These are phyloP conservation scores for Carapus acus DNA, from an alignment of 2,797 vertebrate species.

Conservation along the genomic window DNA sequence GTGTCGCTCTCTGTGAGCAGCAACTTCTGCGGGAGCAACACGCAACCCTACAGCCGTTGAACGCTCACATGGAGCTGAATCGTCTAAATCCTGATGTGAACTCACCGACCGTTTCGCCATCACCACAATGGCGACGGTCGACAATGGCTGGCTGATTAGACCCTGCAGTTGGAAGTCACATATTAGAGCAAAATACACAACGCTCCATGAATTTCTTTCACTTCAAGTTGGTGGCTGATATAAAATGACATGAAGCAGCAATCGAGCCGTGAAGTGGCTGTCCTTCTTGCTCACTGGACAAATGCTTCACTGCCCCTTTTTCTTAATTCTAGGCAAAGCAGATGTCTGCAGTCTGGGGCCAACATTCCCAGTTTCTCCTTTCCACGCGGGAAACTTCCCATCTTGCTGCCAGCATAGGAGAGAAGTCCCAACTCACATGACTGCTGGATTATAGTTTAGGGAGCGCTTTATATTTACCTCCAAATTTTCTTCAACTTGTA, in stretches of 20 bases:
- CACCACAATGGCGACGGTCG: background rate
- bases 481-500: conserved; percentile 38
- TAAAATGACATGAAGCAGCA: too few species aligned
- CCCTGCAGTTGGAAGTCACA: background rate
- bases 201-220: conserved; percentile 6
- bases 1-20: conserved; percentile 10
- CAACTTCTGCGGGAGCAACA: conserved; percentile 25
- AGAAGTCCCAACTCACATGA: conserved; percentile 44
- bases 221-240: conserved; percentile 12
- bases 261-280: conserved; percentile 1
- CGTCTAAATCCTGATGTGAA: conserved; percentile 3
- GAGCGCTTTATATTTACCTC: conserved; percentile 60
- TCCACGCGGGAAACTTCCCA: conserved; percentile 72
- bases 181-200: background rate
- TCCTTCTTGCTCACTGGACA: conserved; percentile 36
- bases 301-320: conserved; percentile 25
- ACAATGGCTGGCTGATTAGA: background rate
- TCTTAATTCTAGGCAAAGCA: conserved; percentile 64
- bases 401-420: conserved; percentile 59
- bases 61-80: conserved; percentile 1
- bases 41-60: conserved; percentile 18
- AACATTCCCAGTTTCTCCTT: conserved; percentile 70
- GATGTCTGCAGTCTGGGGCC: conserved; percentile 66
- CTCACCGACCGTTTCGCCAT: background rate
- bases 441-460: conserved; percentile 69